Percentiles rank a stretch among this genome's conserved stretches.
These are phyloP conservation scores for Lumbricus terrestris DNA, from an alignment of 2,888 invertebrate genomes.

Conservation along the genomic window DNA sequence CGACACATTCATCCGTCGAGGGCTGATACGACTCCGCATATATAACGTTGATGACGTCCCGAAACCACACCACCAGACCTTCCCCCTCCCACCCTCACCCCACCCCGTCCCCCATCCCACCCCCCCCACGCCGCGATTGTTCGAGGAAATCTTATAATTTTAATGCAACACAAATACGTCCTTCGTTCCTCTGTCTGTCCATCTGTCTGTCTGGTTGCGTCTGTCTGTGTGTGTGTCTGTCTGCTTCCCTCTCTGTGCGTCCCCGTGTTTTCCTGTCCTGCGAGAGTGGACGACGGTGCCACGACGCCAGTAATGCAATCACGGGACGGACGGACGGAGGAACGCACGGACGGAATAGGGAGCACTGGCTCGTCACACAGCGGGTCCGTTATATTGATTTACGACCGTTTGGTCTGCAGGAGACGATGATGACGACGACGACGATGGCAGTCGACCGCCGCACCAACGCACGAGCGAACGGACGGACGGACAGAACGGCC, in stretches of 20 bases:
- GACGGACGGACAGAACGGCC: not conserved
- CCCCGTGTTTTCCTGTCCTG: not conserved
- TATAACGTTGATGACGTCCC: not conserved
- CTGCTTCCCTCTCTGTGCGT: not conserved
- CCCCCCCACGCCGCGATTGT: not conserved
- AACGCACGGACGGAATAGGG: not conserved
- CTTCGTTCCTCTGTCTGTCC: not conserved
- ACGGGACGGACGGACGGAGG: too few species aligned
- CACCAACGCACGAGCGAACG: not conserved
- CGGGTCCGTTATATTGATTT: constrained; percentile 3
- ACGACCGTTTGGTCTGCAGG: not conserved
- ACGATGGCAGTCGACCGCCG: not conserved
- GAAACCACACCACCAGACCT: not conserved
- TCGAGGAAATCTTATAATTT: constrained; percentile 17
- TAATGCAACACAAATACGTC: constrained; percentile 10
- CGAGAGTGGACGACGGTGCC: not conserved
- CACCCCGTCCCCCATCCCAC: too few species aligned
- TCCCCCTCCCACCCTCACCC: not conserved
- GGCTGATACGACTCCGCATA: not conserved
- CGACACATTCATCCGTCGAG: not conserved
- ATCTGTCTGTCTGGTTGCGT: not conserved
- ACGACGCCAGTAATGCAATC: not conserved
- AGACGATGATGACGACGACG: not conserved
- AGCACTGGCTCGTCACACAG: not conserved
- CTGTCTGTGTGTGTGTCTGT: not conserved